Base-by-base conservation (phyloP, 2,888 invertebrate genomes). In the Pachliopta kotzebuea region DNA sequence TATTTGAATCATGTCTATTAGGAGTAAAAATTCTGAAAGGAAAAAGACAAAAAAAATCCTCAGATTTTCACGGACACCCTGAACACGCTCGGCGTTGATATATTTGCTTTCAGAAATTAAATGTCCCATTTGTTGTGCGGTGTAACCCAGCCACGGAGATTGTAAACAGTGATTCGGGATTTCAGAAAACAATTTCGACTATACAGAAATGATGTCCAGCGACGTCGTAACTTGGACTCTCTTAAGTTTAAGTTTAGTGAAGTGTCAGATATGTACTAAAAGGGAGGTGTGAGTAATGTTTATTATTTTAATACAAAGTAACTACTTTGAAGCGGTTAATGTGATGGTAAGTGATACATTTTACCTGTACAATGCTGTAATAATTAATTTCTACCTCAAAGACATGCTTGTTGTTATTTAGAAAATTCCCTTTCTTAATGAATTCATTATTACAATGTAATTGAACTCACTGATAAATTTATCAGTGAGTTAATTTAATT, bases 211-310 rank as follows among this genome's bases (percentile, higher is more conserved):
- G 9, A 18, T 56, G 56, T 56, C n/a, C 14, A 2, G 20, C n/a
- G 6, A 21, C 14, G 21, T 18, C 20, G 21, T 56, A 21, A 20
- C 56, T 37, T 56, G 2, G 21, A 56, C 23, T 63, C 8, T 59
- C 23, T 7, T 67, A 45, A 45, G 53, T 20, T 56, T 59, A 24
- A 2, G 56, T 14, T 50, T 55, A 29, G 8, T 65, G 4, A 53
- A 68, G n/a, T 59, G 70, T 37, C 72, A 73, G 67, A 67, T 70
- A 58, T 74, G 74, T 61, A 67, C 65, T 3, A 63, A 66, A 55
- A 71, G 60, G 58, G 66, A 60, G 0, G 45, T 63, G 73, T 73
- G 62, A 72, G 72, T 73, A 49, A 42, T 11, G 42, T 61, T 29
- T 45, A 45, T 45, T n/a, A 45, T 45, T 45, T 45, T 45, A n/a